Evolutionary conservation across 2,888 invertebrate genomes (phyloP).

Genomic region (Crematogaster levior): DNA sequence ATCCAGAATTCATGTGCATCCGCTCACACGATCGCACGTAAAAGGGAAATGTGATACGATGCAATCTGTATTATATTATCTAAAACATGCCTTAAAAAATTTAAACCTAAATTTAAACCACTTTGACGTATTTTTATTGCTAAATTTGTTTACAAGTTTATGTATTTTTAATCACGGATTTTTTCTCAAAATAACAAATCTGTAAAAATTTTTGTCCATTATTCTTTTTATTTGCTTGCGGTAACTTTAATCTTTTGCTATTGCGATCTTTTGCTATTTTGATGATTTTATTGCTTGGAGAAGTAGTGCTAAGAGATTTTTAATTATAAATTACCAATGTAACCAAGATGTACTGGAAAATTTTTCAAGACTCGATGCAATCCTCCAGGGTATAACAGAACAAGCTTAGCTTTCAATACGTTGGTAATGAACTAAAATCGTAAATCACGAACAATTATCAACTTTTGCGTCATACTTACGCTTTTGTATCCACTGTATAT

Average conservation of each 20-base stretch:
- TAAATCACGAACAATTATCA: constrained; percentile 35
- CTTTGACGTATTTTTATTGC: not conserved
- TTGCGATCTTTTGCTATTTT: not conserved
- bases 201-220: not conserved
- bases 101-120: not conserved
- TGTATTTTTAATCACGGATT: not conserved
- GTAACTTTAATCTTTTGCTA: not conserved
- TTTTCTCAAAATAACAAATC: not conserved
- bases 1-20: not conserved
- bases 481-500: not conserved
- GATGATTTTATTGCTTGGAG: not conserved
- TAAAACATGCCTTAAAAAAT: not conserved
- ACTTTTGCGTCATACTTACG: constrained; percentile 23
- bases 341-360: not conserved
- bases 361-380: constrained; percentile 22
- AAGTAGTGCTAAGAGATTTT: constrained; percentile 7
- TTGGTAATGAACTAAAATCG: constrained; percentile 29
- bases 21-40: not conserved
- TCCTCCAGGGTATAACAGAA: not conserved
- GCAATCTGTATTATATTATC: not conserved
- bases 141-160: not conserved
- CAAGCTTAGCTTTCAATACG: constrained; percentile 36
- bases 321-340: constrained; percentile 19
- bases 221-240: not conserved
- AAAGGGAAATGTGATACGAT: not conserved